These are phyloP conservation scores for Puffinus mauretanicus DNA, from an alignment of 2,113 vertebrate species.

Conservation along the genomic window DNA sequence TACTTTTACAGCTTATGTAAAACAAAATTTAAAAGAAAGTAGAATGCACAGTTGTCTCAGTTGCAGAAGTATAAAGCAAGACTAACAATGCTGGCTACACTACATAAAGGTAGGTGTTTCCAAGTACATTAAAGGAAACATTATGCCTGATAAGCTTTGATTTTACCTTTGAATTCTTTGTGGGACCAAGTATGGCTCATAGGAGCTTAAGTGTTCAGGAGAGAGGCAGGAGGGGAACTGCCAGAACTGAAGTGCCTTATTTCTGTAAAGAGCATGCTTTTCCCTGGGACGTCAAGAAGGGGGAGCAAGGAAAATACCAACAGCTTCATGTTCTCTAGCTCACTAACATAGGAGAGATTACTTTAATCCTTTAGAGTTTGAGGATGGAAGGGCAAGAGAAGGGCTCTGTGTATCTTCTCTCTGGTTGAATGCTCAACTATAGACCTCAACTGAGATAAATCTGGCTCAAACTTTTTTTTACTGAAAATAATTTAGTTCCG, in stretches of 20 bases:
- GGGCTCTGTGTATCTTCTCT: not conserved
- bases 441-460: not conserved
- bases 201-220: not conserved
- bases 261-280: not conserved
- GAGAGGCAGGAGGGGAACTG: not conserved
- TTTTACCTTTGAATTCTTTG: not conserved
- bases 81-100: not conserved
- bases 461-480: not conserved
- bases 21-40: not conserved
- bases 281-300: not conserved
- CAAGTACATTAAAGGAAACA: not conserved
- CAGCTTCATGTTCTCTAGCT: not conserved
- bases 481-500: not conserved
- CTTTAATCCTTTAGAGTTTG: not conserved
- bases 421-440: not conserved
- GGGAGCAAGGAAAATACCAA: not conserved
- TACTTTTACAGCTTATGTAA: not conserved
- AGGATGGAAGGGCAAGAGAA: not conserved
- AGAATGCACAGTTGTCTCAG: not conserved
- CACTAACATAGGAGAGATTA: not conserved
- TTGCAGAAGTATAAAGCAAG: not conserved
- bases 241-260: not conserved
- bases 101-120: not conserved
- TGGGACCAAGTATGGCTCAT: not conserved
- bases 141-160: not conserved